phyloP scores from a whole-genome alignment of 2,888 invertebrate genomes.

The Zaprionus lineosus region DNA sequence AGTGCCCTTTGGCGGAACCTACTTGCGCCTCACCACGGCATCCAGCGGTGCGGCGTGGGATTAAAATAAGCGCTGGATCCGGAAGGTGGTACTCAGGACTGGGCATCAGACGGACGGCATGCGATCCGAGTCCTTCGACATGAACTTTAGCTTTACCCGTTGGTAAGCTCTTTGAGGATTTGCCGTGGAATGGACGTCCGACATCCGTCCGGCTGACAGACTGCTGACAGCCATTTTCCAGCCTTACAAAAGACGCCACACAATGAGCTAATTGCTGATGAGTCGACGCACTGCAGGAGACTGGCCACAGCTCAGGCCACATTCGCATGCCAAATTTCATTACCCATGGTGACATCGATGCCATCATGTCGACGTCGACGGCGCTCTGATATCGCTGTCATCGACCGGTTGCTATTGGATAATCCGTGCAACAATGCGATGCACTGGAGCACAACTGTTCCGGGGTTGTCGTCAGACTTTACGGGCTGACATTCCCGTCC shows the following conservation, averaged over 20 bases:
- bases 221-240: slow-evolving; percentile 21
- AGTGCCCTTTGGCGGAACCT: slow-evolving; percentile 4
- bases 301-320: slow-evolving; percentile 31
- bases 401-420: slow-evolving; percentile 68
- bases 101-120: background rate
- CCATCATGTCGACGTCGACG: slow-evolving; percentile 6
- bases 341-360: slow-evolving; percentile 22
- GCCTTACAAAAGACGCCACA: slow-evolving; percentile 13
- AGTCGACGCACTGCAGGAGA: slow-evolving; percentile 34
- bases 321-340: slow-evolving; percentile 26
- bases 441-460: slow-evolving; percentile 27
- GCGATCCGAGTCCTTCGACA: background rate
- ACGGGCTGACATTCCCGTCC: background rate
- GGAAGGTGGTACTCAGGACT: too few species aligned
- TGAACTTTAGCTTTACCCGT: slow-evolving; percentile 54
- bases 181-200: slow-evolving; percentile 15
- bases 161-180: slow-evolving; percentile 74
- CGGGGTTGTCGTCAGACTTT: slow-evolving; percentile 15
- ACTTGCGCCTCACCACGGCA: background rate
- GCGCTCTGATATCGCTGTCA: background rate
- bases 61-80: slow-evolving; percentile 34
- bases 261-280: slow-evolving; percentile 46
- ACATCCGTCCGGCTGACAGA: slow-evolving; percentile 7
- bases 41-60: slow-evolving; percentile 4
- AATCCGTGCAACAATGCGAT: slow-evolving; percentile 50